Conservation (phyloP, 2,113 vertebrate genomes). For the Bos indicus region DNA sequence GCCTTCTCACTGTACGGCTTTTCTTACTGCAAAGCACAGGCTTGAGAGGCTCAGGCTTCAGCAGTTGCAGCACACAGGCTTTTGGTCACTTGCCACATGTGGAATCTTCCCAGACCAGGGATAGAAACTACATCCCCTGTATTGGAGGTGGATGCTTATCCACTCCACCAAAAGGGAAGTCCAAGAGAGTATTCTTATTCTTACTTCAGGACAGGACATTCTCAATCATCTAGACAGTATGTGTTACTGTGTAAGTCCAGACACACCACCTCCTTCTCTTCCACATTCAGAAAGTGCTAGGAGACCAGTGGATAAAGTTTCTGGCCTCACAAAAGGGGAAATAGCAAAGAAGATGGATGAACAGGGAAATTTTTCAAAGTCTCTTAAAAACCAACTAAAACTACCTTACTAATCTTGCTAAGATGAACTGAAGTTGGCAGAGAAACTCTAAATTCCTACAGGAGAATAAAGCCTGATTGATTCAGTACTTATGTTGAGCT, state of each 20-base stretch:
- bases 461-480: neutral
- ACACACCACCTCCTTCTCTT: neutral
- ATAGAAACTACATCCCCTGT: neutral
- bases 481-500: neutral
- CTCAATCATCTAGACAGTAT: neutral
- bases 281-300: neutral
- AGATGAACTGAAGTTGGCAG: neutral
- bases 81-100: neutral
- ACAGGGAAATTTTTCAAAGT: neutral
- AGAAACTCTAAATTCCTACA: neutral
- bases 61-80: neutral
- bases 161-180: neutral
- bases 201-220: slow-evolving; percentile 28
- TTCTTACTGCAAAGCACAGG: neutral
- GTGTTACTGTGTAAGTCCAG: neutral
- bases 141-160: neutral
- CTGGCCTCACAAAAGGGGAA: neutral
- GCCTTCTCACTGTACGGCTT: accelerated
- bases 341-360: neutral
- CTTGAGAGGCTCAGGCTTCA: accelerated
- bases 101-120: neutral
- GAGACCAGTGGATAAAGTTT: neutral
- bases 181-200: neutral
- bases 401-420: neutral
- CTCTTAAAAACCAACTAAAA: neutral